phyloP scores from a whole-genome alignment of 2,888 invertebrate genomes.

The Orthosia incerta region DNA sequence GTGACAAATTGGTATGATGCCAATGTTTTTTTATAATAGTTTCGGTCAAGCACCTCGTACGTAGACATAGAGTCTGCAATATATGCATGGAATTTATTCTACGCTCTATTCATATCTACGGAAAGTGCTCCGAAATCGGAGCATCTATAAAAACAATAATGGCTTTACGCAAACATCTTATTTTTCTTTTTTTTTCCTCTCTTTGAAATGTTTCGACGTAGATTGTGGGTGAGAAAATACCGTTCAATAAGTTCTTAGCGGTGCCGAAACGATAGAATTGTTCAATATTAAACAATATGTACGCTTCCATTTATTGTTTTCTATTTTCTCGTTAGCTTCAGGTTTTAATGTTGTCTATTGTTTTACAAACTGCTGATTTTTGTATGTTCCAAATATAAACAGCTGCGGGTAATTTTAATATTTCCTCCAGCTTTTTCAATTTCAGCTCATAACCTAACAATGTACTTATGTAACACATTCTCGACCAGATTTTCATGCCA shows the following conservation, averaged over 20 bases:
- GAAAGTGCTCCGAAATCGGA: constrained; percentile 47
- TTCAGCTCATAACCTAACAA: background rate
- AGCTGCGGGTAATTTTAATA: background rate
- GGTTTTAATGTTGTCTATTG: background rate
- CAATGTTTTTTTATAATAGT: constrained; percentile 67
- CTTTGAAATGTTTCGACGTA: constrained; percentile 14
- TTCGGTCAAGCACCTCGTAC: constrained; percentile 71
- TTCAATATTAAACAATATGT: too few relatives aligned
- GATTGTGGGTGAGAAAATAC: constrained; percentile 13
- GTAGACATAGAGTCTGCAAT: constrained; percentile 67
- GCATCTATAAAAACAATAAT: constrained; percentile 54
- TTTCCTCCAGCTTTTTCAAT: background rate
- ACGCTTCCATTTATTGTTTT: background rate
- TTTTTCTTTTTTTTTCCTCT: background rate
- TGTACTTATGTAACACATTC: constrained; percentile 38
- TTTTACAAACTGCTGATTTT: background rate
- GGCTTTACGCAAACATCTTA: constrained; percentile 29
- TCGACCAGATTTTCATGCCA: constrained; percentile 21
- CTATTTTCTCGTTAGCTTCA: background rate
- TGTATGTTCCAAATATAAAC: background rate
- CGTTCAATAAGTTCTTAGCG: background rate
- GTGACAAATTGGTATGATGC: constrained; percentile 67
- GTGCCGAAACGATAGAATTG: background rate
- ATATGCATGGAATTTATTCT: constrained; percentile 47
- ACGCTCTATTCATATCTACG: constrained; percentile 41